Evolutionary conservation across 2,113 vertebrate genomes (phyloP).

Genomic region (Phylloscopus trochilus): DNA sequence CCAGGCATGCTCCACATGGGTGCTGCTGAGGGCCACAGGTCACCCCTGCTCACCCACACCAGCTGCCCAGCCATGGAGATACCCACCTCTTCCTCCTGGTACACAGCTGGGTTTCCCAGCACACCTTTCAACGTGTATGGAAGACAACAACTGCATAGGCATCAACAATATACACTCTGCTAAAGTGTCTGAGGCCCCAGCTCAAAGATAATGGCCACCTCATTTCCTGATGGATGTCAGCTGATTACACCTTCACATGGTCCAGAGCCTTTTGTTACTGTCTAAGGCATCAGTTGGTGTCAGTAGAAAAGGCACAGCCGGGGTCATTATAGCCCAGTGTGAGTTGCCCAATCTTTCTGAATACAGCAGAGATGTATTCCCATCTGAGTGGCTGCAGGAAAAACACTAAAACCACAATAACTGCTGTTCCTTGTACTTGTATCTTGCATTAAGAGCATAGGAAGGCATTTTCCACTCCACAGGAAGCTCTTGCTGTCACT

Average conservation of each 20-base stretch:
- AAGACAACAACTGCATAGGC: not conserved
- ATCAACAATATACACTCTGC: not conserved
- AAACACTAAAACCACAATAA: not conserved
- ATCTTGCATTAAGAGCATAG: not conserved
- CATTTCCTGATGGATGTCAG: not conserved
- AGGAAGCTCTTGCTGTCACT: not conserved
- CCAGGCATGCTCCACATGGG: fast-evolving
- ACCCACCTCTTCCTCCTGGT: not conserved
- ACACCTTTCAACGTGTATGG: not conserved
- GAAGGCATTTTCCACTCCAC: not conserved
- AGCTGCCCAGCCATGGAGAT: not conserved
- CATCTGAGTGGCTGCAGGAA: not conserved
- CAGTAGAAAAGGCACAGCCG: not conserved
- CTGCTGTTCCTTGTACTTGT: not conserved
- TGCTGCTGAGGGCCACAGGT: not conserved
- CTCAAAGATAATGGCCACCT: not conserved
- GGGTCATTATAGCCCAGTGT: not conserved
- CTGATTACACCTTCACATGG: not conserved
- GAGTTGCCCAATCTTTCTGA: not conserved
- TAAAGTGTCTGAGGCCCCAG: not conserved
- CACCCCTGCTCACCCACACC: not conserved
- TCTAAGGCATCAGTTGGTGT: not conserved
- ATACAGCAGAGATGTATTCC: not conserved
- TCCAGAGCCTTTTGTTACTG: not conserved
- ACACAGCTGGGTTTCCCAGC: not conserved